These are phyloP conservation scores for Hypsibius dujardini DNA, from an alignment of 1,140 invertebrate genomes.

Conservation along the genomic window DNA sequence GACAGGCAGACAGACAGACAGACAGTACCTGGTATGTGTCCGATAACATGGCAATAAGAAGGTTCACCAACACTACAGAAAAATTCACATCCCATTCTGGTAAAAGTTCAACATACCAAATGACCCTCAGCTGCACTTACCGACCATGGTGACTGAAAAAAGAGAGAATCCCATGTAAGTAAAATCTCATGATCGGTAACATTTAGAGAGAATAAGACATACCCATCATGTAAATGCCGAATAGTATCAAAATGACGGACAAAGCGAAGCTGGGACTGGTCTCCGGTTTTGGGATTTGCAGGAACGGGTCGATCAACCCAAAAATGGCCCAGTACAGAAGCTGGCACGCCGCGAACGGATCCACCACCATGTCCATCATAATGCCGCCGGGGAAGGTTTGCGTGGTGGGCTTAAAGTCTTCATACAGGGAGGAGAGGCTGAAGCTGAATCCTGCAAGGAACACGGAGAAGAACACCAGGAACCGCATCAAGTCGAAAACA, in stretches of 20 bases:
- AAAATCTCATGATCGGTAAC: too few relatives aligned
- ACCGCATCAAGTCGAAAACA: slow-evolving; percentile 62
- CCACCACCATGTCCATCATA: slow-evolving; percentile 29
- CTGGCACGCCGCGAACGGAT: slow-evolving; percentile 38
- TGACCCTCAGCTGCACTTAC: too few relatives aligned
- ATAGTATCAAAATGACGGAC: background rate
- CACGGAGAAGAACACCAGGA: slow-evolving; percentile 88
- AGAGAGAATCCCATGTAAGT: too few relatives aligned
- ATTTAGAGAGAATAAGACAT: too few relatives aligned
- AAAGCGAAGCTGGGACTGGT: background rate
- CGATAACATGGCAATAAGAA: slow-evolving; percentile 99
- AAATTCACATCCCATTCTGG: too few relatives aligned
- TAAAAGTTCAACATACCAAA: too few relatives aligned
- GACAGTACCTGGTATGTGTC: too few relatives aligned
- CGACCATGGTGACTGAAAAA: too few relatives aligned
- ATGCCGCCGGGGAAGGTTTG: background rate
- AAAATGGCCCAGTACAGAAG: slow-evolving; percentile 94
- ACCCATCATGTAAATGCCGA: background rate
- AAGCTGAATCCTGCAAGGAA: slow-evolving; percentile 97
- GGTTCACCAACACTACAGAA: slow-evolving; percentile 72
- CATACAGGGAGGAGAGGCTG: slow-evolving; percentile 24
- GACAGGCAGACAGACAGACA: too few relatives aligned
- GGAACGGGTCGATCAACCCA: slow-evolving; percentile 65
- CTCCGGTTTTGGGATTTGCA: background rate
- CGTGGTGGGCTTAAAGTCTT: slow-evolving; percentile 23